Conservation (phyloP, 1,140 invertebrate species). For the Melipona quadrifasciata region DNA sequence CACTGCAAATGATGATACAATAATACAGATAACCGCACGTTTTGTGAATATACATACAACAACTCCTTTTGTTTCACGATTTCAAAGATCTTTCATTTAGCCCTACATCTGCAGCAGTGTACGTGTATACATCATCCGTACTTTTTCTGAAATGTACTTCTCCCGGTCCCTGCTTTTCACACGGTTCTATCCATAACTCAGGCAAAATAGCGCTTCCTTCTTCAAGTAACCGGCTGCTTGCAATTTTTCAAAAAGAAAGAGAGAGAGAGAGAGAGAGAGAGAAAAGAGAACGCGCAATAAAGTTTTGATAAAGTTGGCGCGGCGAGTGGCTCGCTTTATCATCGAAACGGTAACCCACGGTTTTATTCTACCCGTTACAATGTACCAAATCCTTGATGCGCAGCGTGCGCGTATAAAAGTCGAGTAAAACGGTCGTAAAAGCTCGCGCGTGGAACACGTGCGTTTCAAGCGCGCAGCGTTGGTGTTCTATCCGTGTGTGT, state of each 20-base stretch:
- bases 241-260: conserved; percentile 1
- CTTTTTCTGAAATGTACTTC: background rate
- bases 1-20: background rate
- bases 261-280: background rate
- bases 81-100: background rate
- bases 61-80: background rate
- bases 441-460: conserved; percentile 24
- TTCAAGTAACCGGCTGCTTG: background rate
- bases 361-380: conserved; percentile 37
- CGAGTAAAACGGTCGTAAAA: conserved; percentile 35
- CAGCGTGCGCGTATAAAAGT: conserved; percentile 31
- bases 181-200: conserved; percentile 11
- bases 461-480: background rate
- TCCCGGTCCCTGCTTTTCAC: too few relatives aligned
- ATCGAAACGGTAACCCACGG: conserved; percentile 28
- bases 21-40: background rate
- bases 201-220: background rate
- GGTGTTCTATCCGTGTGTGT: background rate
- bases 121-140: background rate
- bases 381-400: conserved; percentile 30
- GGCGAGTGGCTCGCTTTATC: conserved; percentile 28
- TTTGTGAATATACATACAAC: too few relatives aligned
- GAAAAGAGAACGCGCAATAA: conserved; percentile 19
- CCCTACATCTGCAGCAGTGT: background rate
- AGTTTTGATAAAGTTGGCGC: conserved; percentile 45